phyloP scores from a whole-genome alignment of 2,888 invertebrate species.

The Vanessa cardui region DNA sequence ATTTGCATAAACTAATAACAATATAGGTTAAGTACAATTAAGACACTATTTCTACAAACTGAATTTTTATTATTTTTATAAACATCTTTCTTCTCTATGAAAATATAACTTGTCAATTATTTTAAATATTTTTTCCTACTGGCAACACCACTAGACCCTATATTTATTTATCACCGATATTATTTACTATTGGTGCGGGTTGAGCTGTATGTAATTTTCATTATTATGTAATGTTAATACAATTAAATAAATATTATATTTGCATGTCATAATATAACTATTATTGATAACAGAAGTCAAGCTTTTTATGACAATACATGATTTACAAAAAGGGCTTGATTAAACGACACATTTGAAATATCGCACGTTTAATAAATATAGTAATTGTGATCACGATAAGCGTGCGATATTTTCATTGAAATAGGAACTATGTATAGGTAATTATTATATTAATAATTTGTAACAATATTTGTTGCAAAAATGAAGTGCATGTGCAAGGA shows the following conservation, averaged over 20 bases:
- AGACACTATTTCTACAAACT: constrained; percentile 18
- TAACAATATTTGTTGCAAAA: background rate
- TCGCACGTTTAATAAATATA: background rate
- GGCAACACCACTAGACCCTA: constrained; percentile 19
- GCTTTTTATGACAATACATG: too few species aligned
- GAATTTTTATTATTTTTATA: constrained; percentile 28
- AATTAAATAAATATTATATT: background rate
- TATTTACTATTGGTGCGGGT: constrained; percentile 25
- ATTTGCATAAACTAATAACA: constrained; percentile 12
- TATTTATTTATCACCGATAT: constrained; percentile 24
- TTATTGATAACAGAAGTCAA: too few species aligned
- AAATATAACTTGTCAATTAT: constrained; percentile 39
- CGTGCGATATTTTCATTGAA: background rate
- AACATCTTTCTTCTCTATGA: constrained; percentile 36
- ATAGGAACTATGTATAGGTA: constrained; percentile 7
- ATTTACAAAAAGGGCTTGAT: too few species aligned
- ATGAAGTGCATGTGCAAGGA: background rate
- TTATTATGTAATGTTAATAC: constrained; percentile 7
- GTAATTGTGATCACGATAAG: background rate
- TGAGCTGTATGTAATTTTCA: constrained; percentile 18
- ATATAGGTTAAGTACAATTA: constrained; percentile 4
- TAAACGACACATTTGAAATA: background rate
- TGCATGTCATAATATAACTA: background rate
- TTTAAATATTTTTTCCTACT: constrained; percentile 26
- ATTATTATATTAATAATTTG: background rate